A percentile compares a stretch with the other conserved stretches of the same genome.
Evolutionary conservation across 1,140 invertebrate genomes (phyloP).

Genomic region (Aphaenogaster ashmeadi): DNA sequence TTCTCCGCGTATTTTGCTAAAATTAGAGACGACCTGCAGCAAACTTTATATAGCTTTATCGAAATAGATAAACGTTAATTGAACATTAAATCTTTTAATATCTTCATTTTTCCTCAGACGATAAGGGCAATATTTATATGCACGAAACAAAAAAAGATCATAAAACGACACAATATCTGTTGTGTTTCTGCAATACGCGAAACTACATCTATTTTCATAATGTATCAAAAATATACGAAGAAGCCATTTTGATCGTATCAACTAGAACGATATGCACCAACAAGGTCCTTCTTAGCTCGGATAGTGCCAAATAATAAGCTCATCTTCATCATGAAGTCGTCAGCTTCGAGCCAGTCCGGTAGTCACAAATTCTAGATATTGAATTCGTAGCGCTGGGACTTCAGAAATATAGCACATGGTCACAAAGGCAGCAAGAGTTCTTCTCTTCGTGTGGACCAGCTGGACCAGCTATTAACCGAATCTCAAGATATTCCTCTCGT

Average conservation of each 20-base stretch:
- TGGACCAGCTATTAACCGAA: not conserved
- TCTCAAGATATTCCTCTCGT: not conserved
- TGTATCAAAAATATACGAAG: slow-evolving; percentile 21
- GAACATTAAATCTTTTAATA: slow-evolving; percentile 9
- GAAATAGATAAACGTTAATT: not conserved
- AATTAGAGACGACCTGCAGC: not conserved
- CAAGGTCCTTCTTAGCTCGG: not conserved
- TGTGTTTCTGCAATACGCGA: too few species aligned
- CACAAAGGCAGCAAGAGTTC: not conserved
- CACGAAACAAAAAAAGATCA: slow-evolving; percentile 1
- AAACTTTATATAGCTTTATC: not conserved
- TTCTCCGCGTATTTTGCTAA: not conserved
- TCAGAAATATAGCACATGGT: not conserved
- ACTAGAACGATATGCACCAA: not conserved
- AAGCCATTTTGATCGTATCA: not conserved
- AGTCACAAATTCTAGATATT: not conserved
- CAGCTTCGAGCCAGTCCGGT: not conserved
- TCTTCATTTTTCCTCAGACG: not conserved
- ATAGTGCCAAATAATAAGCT: not conserved
- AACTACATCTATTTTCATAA: not conserved
- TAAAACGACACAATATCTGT: not conserved
- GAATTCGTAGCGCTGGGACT: not conserved
- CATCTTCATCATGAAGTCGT: not conserved
- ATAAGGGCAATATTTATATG: slow-evolving; percentile 2
- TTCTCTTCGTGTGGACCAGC: not conserved